Base-by-base conservation (phyloP, 2,888 invertebrate genomes). In the Ornithoptera alexandrae region DNA sequence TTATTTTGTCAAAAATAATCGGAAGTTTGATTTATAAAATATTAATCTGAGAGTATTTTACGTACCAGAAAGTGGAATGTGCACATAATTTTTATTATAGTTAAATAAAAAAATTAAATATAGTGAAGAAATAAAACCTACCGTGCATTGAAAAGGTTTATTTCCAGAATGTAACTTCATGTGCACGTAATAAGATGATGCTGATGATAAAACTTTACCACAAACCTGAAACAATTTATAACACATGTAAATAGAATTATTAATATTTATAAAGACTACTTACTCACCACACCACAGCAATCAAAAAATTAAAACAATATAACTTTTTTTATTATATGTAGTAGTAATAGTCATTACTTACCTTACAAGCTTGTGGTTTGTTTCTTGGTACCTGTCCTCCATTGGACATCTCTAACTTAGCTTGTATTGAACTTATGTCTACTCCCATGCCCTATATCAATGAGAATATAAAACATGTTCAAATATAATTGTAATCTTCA, bases 131-230 rank as follows among this genome's bases (percentile, higher is more conserved):
- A 39, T 22, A 36, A 24, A 12, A 86, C 90, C 87, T 83, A 94
- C 94, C 76, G 95, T 95, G 89, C 96, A 96, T 81, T 95, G 95
- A 87, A 95, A 96, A 72, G 96, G 96, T 85, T 96, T 96, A 84
- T 95, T 95, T 77, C 95, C 95, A 36, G 96, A 96, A 88, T 96
- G 96, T 75, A 96, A 93, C 87, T 96, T 96, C 95, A 96, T 95
- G 86, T 96, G 96, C 78, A 96, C 96, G 83, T 96, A 96, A 84
- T 96, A 96, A 75, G 96, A 96, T 59, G 96, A 95, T 71, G 96
- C 94, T 18, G 96, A 96, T 68, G 96, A 96, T 74, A 96, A 86
- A 72, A 96, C 94, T 92, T 96, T 96, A 70, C 96, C 95, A 85
- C 96, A 96, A 71, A 96, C 94, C 92, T 92, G 85, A 61, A 85